Percentiles rank a stretch among this genome's conserved stretches.
These are phyloP conservation scores for Pseudococcus longispinus DNA, from an alignment of 2,888 invertebrate species.

Conservation along the genomic window DNA sequence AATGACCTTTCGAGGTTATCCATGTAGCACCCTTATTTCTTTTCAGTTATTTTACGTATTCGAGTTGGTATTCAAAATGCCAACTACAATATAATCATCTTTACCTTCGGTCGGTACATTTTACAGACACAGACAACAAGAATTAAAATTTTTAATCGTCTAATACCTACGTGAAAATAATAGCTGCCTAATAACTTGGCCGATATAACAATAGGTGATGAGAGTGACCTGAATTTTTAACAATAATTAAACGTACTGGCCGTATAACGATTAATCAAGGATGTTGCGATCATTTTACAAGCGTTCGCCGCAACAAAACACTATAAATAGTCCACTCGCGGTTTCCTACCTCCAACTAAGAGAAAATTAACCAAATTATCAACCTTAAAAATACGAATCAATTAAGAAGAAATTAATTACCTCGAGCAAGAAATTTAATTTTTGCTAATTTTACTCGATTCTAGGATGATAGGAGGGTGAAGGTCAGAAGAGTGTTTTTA, in stretches of 20 bases:
- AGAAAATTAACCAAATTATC: conserved; percentile 4
- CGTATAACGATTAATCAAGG: conserved; percentile 30
- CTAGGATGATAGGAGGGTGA: background rate
- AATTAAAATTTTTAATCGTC: background rate
- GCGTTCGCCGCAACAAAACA: background rate
- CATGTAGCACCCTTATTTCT: background rate
- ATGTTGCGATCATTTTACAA: conserved; percentile 31
- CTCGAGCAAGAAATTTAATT: background rate
- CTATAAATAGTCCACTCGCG: background rate
- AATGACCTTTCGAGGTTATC: background rate
- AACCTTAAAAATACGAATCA: background rate
- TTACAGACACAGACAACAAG: too few species aligned
- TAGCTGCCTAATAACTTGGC: background rate
- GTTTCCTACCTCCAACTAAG: background rate
- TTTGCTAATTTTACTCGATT: background rate
- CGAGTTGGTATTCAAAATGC: background rate
- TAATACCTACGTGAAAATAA: background rate
- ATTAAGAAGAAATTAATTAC: conserved; percentile 18
- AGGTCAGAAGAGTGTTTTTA: background rate
- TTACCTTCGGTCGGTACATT: background rate
- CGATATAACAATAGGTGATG: conserved; percentile 10
- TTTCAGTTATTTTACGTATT: background rate
- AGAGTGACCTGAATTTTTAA: conserved; percentile 37
- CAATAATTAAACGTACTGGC: background rate
- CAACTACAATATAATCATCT: background rate